Conservation (phyloP, 2,888 invertebrate genomes). For the Trissoscelio sp. region DNA sequence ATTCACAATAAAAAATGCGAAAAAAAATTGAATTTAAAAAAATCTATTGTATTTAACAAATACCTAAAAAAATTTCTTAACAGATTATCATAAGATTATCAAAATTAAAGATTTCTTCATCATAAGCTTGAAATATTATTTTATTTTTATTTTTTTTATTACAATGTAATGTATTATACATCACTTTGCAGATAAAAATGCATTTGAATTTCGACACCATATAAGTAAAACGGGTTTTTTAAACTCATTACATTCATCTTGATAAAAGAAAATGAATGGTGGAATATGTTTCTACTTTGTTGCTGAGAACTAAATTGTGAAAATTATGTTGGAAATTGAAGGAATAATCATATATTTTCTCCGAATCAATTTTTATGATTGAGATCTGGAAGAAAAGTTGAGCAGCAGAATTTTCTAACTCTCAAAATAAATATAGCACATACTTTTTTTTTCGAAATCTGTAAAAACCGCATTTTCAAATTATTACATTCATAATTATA, state of each 20-base stretch:
- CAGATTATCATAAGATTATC: too few species aligned
- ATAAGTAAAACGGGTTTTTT: slow-evolving; percentile 11
- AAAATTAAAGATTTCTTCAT: background rate
- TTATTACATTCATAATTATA: too few species aligned
- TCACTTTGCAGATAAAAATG: slow-evolving; percentile 1
- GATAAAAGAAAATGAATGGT: slow-evolving; percentile 21
- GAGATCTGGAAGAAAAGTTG: slow-evolving; percentile 1
- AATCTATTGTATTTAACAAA: too few species aligned
- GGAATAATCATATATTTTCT: slow-evolving; percentile 27
- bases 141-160: background rate
- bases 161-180: background rate
- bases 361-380: slow-evolving; percentile 15
- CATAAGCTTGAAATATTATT: too few species aligned
- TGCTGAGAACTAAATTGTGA: slow-evolving; percentile 16
- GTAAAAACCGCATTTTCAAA: too few species aligned
- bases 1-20: too few species aligned
- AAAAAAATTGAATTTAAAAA: too few species aligned
- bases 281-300: background rate
- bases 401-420: too few species aligned
- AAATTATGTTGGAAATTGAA: slow-evolving; percentile 16
- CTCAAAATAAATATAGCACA: too few species aligned
- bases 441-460: background rate
- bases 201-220: slow-evolving; percentile 12
- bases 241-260: slow-evolving; percentile 22
- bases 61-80: too few species aligned